Base-by-base conservation (phyloP, 2,888 invertebrate genomes). In the Hymenopus coronatus region DNA sequence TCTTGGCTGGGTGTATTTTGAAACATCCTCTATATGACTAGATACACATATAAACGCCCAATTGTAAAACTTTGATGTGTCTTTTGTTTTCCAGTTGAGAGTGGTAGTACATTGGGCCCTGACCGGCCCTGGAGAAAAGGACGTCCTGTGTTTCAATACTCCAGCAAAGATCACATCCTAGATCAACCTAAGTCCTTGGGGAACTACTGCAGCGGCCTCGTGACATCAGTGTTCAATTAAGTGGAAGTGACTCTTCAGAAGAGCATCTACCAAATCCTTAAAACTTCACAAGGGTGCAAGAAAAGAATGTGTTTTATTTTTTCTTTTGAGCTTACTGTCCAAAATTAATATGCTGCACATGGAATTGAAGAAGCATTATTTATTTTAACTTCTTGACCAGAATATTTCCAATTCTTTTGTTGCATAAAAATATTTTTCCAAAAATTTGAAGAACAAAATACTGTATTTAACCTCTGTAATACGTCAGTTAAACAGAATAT, bases 61-160 rank as follows among this genome's bases (percentile, higher is more conserved):
- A 12, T 40, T 40, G 9, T 12, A 40, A 4, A 40, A 40, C 40
- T 40, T 40, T 12, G 25, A 20, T 82, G 40, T 89, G 25, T 84
- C 14, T 88, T 90, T 90, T 91, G 92, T 93, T 28, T 95, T 95
- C 91, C 94, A 96, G 92, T 92, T 95, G 3, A 92, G 93, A 30
- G 92, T 95, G n/a, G 93, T 93, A 14, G 96, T 97, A 0, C 95
- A 95, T 91, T 97, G 97, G 96, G 95, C 94, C 0, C 92, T 97
- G 87, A 92, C 92, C 33, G 93, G 92, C 2, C 91, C 93, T 28
- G 92, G 94, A 2, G 93, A 94, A 9, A 89, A 91, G 15, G 93
- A 94, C 89, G 92, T 95, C 0, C 91, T 94, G 28, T 97, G 97
- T 92, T 97, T 97, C 93, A 95, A 96, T 93, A 94, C 96, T 83